A percentile compares a stretch with the other conserved stretches of the same genome.
Evolutionary conservation across 1,140 invertebrate species (phyloP).

Genomic region (Penaeus chinensis): DNA sequence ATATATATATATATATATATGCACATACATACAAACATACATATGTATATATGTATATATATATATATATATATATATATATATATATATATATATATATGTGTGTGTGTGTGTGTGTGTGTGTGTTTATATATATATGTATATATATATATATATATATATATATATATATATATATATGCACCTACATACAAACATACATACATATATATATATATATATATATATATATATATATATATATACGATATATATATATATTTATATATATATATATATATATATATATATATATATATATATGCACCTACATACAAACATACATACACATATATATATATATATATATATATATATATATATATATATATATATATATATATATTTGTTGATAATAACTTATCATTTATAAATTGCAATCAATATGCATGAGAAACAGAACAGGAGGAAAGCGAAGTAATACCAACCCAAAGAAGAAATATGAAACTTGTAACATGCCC

Average conservation of each 20-base stretch:
- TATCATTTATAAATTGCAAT: not conserved
- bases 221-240: slow-evolving; percentile 13
- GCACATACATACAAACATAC: not conserved
- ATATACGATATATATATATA: not conserved
- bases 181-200: not conserved
- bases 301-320: not conserved
- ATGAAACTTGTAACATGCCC: too few species aligned
- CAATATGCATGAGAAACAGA: not conserved
- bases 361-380: slow-evolving; percentile 22
- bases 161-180: slow-evolving; percentile 13
- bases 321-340: not conserved
- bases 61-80: not conserved
- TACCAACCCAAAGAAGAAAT: too few species aligned
- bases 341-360: not conserved
- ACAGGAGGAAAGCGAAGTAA: too few species aligned
- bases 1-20: slow-evolving; percentile 18
- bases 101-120: not conserved
- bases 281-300: not conserved
- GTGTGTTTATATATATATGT: not conserved
- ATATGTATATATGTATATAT: slow-evolving; percentile 5
- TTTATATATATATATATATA: not conserved
- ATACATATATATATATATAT: slow-evolving; percentile 13
- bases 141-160: slow-evolving; percentile 22
- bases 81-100: too few species aligned
- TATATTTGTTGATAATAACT: not conserved